Conservation (phyloP, 2,888 invertebrate genomes). For the Phortica magna region DNA sequence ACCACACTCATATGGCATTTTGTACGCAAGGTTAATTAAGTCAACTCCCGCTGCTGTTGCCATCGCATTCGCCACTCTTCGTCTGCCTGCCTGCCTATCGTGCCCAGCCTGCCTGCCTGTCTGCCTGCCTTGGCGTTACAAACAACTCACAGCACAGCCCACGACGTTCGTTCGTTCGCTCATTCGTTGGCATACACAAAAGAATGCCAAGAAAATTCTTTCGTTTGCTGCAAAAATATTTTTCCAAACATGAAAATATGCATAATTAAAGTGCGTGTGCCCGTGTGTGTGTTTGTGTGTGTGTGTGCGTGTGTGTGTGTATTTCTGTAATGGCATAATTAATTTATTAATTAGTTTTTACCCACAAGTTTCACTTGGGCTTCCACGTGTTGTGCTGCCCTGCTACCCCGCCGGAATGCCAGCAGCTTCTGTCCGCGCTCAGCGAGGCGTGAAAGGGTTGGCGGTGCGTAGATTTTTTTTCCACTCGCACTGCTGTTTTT, state of each 20-base stretch:
- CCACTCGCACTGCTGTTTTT: neutral
- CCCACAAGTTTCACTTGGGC: conserved; percentile 20
- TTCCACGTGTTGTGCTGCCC: conserved; percentile 10
- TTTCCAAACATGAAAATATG: conserved; percentile 66
- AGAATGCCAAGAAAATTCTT: conserved; percentile 47
- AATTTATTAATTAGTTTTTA: conserved; percentile 72
- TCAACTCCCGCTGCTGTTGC: conserved; percentile 60
- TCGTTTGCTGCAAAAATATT: conserved; percentile 51
- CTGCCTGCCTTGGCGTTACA: conserved; percentile 5
- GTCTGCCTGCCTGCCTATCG: neutral
- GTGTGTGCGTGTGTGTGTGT: conserved; percentile 38
- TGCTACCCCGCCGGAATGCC: neutral
- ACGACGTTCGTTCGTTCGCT: no score
- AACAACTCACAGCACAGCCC: no score
- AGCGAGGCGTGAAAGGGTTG: conserved; percentile 51
- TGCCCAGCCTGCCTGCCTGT: neutral
- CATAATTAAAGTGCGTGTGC: conserved; percentile 68
- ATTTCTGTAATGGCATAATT: conserved; percentile 70
- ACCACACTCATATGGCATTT: conserved; percentile 39
- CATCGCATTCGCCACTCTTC: neutral
- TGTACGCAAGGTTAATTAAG: conserved; percentile 66
- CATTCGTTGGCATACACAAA: conserved; percentile 36
- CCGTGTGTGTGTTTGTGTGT: conserved; percentile 40
- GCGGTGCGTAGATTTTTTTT: neutral
- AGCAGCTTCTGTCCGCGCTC: conserved; percentile 29